Percentiles rank a stretch among this genome's conserved stretches.
Evolutionary conservation across 1,140 invertebrate genomes (phyloP).

Genomic region (Pararge aegeria): DNA sequence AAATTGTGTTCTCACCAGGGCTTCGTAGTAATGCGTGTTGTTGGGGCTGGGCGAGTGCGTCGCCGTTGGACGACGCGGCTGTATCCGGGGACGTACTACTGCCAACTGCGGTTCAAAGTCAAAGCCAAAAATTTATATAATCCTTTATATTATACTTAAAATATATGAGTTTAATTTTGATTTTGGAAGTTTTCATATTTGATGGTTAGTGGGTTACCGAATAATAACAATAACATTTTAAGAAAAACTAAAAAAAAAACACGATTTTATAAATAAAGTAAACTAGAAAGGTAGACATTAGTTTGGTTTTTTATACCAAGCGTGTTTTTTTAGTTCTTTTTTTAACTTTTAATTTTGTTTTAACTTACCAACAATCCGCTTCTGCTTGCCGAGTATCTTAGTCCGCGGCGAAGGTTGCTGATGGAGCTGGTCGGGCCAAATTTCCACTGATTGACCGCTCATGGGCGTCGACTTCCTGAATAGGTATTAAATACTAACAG

Average conservation of each 20-base stretch:
- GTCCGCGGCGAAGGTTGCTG: slow-evolving; percentile 54
- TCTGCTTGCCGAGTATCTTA: slow-evolving; percentile 66
- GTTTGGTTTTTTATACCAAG: no score
- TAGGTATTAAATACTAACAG: neutral
- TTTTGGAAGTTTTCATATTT: no score
- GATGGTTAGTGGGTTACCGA: no score
- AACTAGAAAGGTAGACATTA: no score
- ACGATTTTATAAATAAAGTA: no score
- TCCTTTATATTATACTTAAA: no score
- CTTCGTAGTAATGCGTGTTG: slow-evolving; percentile 65
- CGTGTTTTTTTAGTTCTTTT: no score
- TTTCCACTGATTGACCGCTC: slow-evolving; percentile 70
- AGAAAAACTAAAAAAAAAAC: no score
- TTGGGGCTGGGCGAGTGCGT: slow-evolving; percentile 49
- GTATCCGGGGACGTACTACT: slow-evolving; percentile 76
- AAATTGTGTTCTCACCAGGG: slow-evolving; percentile 48
- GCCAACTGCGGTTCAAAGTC: slow-evolving; percentile 58
- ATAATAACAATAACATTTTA: no score
- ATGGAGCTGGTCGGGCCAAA: slow-evolving; percentile 67
- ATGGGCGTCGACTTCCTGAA: slow-evolving; percentile 66
- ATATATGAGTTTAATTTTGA: no score
- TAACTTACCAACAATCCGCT: slow-evolving; percentile 63
- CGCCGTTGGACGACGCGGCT: slow-evolving; percentile 67
- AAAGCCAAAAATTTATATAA: no score
- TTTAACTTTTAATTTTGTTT: no score